phyloP scores from a whole-genome alignment of 2,888 invertebrate genomes.

The Himalopsyche japonica region DNA sequence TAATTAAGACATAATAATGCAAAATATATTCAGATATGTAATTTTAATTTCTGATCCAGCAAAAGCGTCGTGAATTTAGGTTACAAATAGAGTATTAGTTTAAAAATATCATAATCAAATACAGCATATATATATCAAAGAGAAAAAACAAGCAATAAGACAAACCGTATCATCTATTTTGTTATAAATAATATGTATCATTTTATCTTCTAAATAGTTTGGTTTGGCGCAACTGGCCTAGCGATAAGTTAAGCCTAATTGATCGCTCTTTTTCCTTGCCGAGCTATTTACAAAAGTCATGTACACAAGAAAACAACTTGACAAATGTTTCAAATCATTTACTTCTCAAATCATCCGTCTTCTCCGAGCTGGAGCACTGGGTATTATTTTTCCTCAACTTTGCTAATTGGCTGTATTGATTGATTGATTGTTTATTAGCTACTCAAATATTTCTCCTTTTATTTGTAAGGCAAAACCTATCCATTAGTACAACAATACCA shows the following conservation, averaged over 20 bases:
- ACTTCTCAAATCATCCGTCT: not conserved
- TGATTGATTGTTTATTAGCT: not conserved
- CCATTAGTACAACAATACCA: no score
- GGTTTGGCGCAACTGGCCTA: not conserved
- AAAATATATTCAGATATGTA: no score
- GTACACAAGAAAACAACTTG: slow-evolving; percentile 4
- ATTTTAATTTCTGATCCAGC: no score
- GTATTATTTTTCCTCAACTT: slow-evolving; percentile 1
- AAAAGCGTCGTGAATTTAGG: no score
- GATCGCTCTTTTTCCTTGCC: not conserved
- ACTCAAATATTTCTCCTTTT: not conserved
- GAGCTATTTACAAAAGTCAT: not conserved
- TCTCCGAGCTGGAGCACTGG: not conserved
- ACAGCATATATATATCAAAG: no score
- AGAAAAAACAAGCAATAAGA: no score
- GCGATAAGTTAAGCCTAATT: slow-evolving; percentile 1
- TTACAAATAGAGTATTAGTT: no score
- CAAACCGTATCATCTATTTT: no score
- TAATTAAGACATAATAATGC: no score
- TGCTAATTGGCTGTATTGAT: not conserved
- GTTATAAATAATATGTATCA: no score
- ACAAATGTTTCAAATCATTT: slow-evolving; percentile 6
- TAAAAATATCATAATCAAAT: no score
- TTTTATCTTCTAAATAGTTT: not conserved
- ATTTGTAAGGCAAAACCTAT: not conserved